Base-by-base conservation (phyloP, 92 coral and sea anemone genomes). In the Epizoanthus stellaris region DNA sequence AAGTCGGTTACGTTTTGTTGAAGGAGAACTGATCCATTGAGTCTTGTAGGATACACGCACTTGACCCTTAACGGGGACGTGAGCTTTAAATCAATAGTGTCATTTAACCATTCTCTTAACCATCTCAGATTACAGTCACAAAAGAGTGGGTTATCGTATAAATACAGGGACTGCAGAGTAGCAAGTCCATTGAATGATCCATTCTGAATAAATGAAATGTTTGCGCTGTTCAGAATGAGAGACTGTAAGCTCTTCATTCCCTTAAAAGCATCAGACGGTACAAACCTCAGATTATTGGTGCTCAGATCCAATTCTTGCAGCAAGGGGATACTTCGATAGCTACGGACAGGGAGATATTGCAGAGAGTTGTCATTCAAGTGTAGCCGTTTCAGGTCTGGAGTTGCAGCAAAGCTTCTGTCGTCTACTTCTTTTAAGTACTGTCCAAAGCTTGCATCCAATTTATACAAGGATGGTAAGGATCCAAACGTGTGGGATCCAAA, bases 391-490 rank as follows among this genome's bases (percentile, higher is more conserved):
- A 91, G 74, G 34, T 68, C 36, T 34, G 80, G 68, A 23, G 67
- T 63, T 70, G 59, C 72, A 9, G 56, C 56, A 53, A 88, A 91
- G 19, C 84, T 54, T 52, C 80, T 68, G 12, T 72, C 72, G 23
- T 88, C 70, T n/a, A 91, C 39, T 25, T 17, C 67, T 39, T 8
- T 58, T 16, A 77, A 59, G 30, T 19, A 40, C 7, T 15, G n/a
- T 20, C 82, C 82, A 77, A 77, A 77, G 57, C 82, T 77, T 49
- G 39, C 82, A 39, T 87, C 90, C 15, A 94, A 47, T 64, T 36
- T 67, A 67, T 63, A 68, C 21, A 94, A 77, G 73, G 98, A 94
- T 87, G 91, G 93, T 43, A 94, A 72, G 49, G 73, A 85, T n/a
- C 95, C 93, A 10, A 94, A 65, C 11, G 70, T 77, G 3, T 84